Evolutionary conservation across 1,140 invertebrate species (phyloP), one percentile per base, ranked within the genome.

Genomic region (Drosophila burlai): DNA sequence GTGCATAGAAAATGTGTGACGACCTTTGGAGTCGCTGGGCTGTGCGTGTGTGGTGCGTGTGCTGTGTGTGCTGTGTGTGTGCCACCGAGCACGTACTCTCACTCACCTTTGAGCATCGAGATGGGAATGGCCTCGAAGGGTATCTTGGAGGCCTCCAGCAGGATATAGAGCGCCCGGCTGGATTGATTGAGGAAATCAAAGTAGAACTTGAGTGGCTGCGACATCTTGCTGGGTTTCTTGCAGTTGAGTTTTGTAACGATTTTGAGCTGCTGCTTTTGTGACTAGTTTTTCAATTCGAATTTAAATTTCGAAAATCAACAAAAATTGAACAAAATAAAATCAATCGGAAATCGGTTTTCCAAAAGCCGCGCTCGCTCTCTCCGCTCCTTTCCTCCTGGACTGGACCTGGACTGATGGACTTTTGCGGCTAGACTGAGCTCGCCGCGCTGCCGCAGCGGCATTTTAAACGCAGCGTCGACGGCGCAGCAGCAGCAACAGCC

Each of bases 161-260:
- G 95, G 75, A 97, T 95, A 57, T 95, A 95, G n/a, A 97, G 54
- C 8, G 96, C 95, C 74, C 96, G 94, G n/a, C 94, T 95, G 18
- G 96, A 96, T 83, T 97, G 96, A 8, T 96, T 96, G 45, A 96
- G 81, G 24, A 96, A 93, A 93, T 96, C 95, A 63, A 94, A 95
- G 93, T 96, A 97, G 42, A 95, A 93, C 90, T 95, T 96, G 29
- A 96, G 77, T 29, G 91, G 90, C 63, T 92, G 89, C 77, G 82
- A 62, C 81, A 91, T 85, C 69, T 66, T 74, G 38, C 24, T 24
- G 3, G n/a, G 9, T 1, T 10, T 42, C 4, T 61, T 42, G 24
- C 13, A 29, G 34, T 36, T 36, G 10, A 9, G 3, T 4, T n/a
- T 15, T 18, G 16, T 8, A 16, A 16, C 26, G 16, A 5, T 18